Evolutionary conservation across 30 jellyfish, hydroid and myxozoan species (phyloP).

Genomic region (Cassiopea xamachana): DNA sequence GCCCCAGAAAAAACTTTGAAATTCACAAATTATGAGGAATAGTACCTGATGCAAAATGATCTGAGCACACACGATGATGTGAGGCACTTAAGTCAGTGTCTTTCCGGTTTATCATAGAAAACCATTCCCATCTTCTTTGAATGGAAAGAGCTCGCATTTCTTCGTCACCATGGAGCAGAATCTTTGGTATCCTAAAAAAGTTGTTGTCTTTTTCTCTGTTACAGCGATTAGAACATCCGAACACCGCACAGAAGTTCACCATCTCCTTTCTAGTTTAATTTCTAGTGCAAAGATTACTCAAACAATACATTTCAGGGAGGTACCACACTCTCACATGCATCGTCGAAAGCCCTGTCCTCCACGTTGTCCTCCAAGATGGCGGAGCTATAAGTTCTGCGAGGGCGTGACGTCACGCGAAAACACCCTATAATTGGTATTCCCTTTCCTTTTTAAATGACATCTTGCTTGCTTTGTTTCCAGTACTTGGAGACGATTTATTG

Average conservation of each 20-base stretch:
- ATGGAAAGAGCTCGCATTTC: background rate
- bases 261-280: background rate
- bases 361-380: constrained; percentile 57
- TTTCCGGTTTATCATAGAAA: constrained; percentile 15
- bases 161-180: constrained; percentile 21
- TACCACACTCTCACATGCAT: background rate
- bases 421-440: too few relatives aligned
- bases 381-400: constrained; percentile 3
- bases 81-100: constrained; percentile 37
- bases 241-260: constrained; percentile 39
- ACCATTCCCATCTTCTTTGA: constrained; percentile 18
- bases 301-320: background rate
- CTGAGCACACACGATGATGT: constrained; percentile 44
- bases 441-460: too few relatives aligned
- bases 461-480: too few relatives aligned
- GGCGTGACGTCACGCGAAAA: too few relatives aligned
- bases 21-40: background rate
- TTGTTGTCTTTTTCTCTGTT: constrained; percentile 15
- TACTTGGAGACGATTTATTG: too few relatives aligned
- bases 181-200: constrained; percentile 36
- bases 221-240: constrained; percentile 28
- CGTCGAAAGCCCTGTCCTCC: background rate
- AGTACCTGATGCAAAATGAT: constrained; percentile 33
- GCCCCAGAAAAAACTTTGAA: background rate
- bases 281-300: background rate